Conservation (phyloP, 2,113 vertebrate genomes). For the Toxostoma redivivum region DNA sequence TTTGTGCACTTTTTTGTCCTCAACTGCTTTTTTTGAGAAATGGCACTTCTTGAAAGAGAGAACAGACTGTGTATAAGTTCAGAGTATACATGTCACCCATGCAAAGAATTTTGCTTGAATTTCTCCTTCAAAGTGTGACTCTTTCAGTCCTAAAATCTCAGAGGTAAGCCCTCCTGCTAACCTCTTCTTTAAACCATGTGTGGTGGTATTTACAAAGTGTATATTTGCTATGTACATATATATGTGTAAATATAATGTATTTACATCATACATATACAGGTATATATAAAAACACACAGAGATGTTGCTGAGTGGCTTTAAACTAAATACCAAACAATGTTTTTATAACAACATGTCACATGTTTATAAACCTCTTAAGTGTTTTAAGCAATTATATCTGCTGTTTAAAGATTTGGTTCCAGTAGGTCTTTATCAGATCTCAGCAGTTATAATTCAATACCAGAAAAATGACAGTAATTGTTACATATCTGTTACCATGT, state of each 20-base stretch:
- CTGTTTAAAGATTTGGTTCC: background rate
- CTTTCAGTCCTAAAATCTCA: background rate
- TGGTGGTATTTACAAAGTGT: background rate
- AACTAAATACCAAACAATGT: background rate
- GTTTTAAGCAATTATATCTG: background rate
- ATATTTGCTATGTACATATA: background rate
- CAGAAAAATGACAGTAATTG: conserved; percentile 8
- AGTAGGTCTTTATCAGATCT: background rate
- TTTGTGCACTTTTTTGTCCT: background rate
- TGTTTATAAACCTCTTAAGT: background rate
- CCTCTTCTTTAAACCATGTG: background rate
- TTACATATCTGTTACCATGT: background rate
- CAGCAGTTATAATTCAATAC: background rate
- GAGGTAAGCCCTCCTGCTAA: background rate
- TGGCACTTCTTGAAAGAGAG: background rate
- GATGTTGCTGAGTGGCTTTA: background rate
- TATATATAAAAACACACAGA: background rate
- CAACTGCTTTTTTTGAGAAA: background rate
- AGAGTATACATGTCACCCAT: background rate
- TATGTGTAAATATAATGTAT: background rate
- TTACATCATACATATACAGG: background rate
- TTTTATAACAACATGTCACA: background rate
- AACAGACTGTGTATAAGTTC: background rate
- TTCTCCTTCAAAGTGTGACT: background rate
- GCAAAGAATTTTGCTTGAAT: background rate